Evolutionary conservation across 2,797 vertebrate species (phyloP).

Genomic region (Anguilla pacifica): DNA sequence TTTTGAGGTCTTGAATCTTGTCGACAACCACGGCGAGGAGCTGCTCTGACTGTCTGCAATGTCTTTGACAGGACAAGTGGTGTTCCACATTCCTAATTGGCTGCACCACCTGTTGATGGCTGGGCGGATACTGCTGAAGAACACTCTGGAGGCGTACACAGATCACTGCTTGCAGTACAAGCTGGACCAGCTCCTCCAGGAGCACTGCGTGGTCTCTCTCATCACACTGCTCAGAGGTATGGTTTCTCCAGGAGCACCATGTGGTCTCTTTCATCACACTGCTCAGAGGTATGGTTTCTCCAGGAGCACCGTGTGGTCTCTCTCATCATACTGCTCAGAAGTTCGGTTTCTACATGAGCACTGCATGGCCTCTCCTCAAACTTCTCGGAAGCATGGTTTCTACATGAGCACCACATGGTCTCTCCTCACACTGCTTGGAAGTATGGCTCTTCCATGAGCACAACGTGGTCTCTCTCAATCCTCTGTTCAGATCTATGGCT

Average conservation of each 20-base stretch:
- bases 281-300: no score
- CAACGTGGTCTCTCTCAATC: constrained; percentile 78
- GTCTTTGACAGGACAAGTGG: constrained; percentile 75
- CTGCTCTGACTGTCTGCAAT: constrained; percentile 64
- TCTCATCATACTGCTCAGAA: not conserved
- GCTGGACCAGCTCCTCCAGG: constrained; percentile 84
- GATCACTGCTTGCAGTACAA: constrained; percentile 84
- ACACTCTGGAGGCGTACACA: constrained; percentile 85
- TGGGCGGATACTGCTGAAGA: constrained; percentile 90
- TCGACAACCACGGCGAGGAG: not conserved
- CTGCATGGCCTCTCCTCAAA: constrained; percentile 90
- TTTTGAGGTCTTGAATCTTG: not conserved
- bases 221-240: constrained; percentile 92
- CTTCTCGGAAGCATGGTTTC: constrained; percentile 85
- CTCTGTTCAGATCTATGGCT: constrained; percentile 83
- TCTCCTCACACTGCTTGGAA: constrained; percentile 94
- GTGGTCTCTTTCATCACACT: no score
- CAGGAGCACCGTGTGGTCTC: no score
- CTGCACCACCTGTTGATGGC: constrained; percentile 89
- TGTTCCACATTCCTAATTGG: constrained; percentile 87
- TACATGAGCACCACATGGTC: constrained; percentile 89
- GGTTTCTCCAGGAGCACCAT: no score
- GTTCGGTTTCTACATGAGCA: constrained; percentile 86
- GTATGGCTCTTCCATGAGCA: constrained; percentile 63
- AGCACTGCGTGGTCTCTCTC: constrained; percentile 89